Evolutionary conservation across 1,140 invertebrate species (phyloP).

Genomic region (Bicyclus anynana): DNA sequence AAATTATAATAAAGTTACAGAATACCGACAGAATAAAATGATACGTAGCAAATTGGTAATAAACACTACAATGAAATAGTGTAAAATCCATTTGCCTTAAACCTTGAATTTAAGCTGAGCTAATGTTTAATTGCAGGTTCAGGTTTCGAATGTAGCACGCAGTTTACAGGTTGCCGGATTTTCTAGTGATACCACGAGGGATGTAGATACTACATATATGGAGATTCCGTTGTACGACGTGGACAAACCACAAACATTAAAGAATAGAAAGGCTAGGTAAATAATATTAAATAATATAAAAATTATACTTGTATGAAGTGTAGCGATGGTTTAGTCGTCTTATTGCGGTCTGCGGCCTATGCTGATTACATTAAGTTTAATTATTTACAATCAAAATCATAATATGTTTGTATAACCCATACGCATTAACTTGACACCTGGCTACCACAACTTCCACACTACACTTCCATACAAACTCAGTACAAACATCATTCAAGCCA

Average conservation of each 20-base stretch:
- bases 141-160: constrained; percentile 14
- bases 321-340: too few species aligned
- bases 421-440: too few species aligned
- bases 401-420: too few species aligned
- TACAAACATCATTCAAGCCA: too few species aligned
- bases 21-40: too few species aligned
- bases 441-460: too few species aligned
- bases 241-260: constrained; percentile 62
- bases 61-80: background rate
- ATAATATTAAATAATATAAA: background rate
- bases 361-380: too few species aligned
- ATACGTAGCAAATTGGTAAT: constrained; percentile 23
- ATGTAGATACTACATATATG: constrained; percentile 56
- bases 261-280: constrained; percentile 65
- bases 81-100: background rate
- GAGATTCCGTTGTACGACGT: constrained; percentile 69
- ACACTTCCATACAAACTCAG: too few species aligned
- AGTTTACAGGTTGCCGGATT: constrained; percentile 27
- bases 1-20: constrained; percentile 5
- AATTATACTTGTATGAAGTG: background rate
- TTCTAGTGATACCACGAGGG: constrained; percentile 37
- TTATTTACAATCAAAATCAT: too few species aligned
- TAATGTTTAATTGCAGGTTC: background rate
- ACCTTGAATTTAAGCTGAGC: background rate
- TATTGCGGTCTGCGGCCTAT: too few species aligned